Base-by-base conservation (phyloP, 2,797 vertebrate genomes). In the Rachycentron canadum region DNA sequence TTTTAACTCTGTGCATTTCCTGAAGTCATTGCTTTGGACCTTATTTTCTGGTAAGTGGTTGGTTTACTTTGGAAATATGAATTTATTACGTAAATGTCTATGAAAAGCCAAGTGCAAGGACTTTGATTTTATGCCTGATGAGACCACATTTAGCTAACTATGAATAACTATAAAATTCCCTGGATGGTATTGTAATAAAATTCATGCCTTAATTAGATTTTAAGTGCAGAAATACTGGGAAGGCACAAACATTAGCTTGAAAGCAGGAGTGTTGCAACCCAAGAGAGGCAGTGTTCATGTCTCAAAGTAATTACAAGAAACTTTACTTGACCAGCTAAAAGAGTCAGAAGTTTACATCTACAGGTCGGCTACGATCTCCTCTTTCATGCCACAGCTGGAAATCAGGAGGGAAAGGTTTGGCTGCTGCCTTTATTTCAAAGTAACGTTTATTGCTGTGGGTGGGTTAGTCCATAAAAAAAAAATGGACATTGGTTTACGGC, bases 61-160 rank as follows among this genome's bases (percentile, higher is more conserved):
- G 1, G 45, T 79, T 86, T 90, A 36, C 43, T 83, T 83, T 85
- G 78, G 76, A 85, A 82, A 83, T 66, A 4, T 63, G 25, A 68
- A 34, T 30, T 2, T 61, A 43, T 66, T 70, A 26, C 21, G 1
- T 8, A 73, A 45, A 79, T 71, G 71, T 75, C 69, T 72, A 64
- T 66, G 43, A 59, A 72, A 73, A 68, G 61, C 32, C 47, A 4
- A 43, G 60, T 61, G 65, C 36, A 16, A 14, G 26, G 71, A 71
- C 34, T 76, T 81, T 78, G 60, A 74, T 84, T 74, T 72, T 62
- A 41, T 3, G 1, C 30, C 21, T 19, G 12, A n/a, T 49, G 45
- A 66, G 50, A 68, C 55, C 19, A 30, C 66, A 30, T 69, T 73
- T 80, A 81, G 41, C 50, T 62, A 19, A 1, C 40, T 23, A 6